Percentiles rank a stretch among this genome's conserved stretches.
phyloP scores from a whole-genome alignment of 2,113 vertebrate species.

The Progne subis region DNA sequence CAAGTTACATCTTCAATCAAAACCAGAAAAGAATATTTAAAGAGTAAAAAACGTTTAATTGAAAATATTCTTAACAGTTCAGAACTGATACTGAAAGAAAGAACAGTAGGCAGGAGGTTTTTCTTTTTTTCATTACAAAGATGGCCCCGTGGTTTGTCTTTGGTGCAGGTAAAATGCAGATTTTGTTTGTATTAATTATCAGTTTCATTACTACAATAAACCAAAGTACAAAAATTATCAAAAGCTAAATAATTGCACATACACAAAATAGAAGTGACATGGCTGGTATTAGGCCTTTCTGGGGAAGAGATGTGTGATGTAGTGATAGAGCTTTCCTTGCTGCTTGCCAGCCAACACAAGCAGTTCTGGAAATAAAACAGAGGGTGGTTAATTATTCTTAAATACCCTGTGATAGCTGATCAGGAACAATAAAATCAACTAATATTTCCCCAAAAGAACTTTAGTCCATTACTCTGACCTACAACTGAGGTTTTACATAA shows the following conservation, averaged over 20 bases:
- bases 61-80: not conserved
- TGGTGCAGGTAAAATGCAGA: not conserved
- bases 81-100: not conserved
- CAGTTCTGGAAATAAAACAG: slow-evolving; percentile 20
- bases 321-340: not conserved
- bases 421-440: not conserved
- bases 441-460: not conserved
- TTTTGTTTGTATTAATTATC: not conserved
- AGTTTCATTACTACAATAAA: slow-evolving; percentile 46
- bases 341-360: not conserved
- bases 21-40: not conserved
- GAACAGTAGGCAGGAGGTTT: not conserved
- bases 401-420: not conserved
- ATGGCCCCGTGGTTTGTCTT: not conserved
- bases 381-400: not conserved
- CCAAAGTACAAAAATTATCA: slow-evolving; percentile 71
- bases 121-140: not conserved
- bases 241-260: slow-evolving; percentile 68
- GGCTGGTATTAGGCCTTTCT: not conserved
- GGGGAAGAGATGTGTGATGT: not conserved
- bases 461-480: not conserved
- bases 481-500: not conserved
- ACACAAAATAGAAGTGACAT: not conserved
- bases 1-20: not conserved
- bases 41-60: not conserved